phyloP scores from a whole-genome alignment of 2,113 vertebrate genomes.

The Hippocampus mohnikei region DNA sequence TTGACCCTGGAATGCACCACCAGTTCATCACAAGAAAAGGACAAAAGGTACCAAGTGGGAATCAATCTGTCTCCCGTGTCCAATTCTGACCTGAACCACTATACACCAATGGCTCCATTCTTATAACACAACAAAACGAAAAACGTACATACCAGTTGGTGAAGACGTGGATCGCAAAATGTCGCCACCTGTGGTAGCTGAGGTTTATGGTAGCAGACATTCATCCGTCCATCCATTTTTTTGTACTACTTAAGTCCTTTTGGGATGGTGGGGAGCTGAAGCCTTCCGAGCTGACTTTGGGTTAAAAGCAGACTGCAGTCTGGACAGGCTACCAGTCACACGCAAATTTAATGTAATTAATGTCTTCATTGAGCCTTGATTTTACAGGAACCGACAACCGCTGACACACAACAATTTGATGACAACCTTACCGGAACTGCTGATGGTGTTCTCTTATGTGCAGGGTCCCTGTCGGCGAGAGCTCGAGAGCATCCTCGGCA shows the following conservation, averaged over 20 bases:
- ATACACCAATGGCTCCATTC: background rate
- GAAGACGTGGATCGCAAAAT: background rate
- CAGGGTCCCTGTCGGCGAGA: constrained; percentile 93
- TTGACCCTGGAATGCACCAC: background rate
- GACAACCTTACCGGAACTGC: background rate
- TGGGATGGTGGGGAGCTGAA: too few relatives aligned
- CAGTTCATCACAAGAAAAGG: background rate
- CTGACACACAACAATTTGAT: background rate
- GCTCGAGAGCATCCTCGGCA: constrained; percentile 87
- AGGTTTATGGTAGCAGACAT: too few relatives aligned
- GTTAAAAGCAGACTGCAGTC: too few relatives aligned
- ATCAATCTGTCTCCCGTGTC: background rate
- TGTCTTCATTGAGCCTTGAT: background rate
- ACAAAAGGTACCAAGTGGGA: background rate
- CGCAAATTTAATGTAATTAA: too few relatives aligned
- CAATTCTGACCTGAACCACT: background rate
- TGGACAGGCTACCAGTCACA: too few relatives aligned
- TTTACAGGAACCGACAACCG: background rate
- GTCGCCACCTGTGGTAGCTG: too few relatives aligned
- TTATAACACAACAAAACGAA: too few relatives aligned
- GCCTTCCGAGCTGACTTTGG: too few relatives aligned
- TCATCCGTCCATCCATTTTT: too few relatives aligned
- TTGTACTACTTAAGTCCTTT: too few relatives aligned
- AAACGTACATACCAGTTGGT: background rate
- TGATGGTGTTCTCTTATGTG: constrained; percentile 24